phyloP scores from a whole-genome alignment of 1,140 invertebrate genomes.

The Lordiphosa collinella region DNA sequence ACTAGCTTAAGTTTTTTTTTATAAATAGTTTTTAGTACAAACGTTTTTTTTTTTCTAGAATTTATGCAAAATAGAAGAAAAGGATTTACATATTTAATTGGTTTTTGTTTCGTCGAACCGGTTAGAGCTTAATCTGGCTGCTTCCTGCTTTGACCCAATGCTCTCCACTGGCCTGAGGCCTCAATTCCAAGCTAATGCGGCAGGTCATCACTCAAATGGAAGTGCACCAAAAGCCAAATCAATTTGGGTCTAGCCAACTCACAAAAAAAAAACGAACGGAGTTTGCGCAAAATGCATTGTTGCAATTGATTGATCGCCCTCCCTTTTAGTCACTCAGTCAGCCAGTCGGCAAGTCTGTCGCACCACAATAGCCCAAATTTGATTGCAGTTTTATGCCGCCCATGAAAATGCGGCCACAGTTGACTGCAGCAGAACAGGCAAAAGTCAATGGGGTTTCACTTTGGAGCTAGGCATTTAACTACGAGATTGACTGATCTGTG shows the following conservation, averaged over 20 bases:
- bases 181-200: slow-evolving; percentile 26
- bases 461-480: slow-evolving; percentile 2
- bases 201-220: slow-evolving; percentile 14
- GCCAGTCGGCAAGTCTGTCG: slow-evolving; percentile 5
- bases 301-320: slow-evolving; percentile 18
- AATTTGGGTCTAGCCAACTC: slow-evolving; percentile 10
- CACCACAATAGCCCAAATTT: slow-evolving; percentile 30
- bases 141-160: slow-evolving; percentile 45
- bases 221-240: slow-evolving; percentile 22
- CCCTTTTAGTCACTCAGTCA: slow-evolving; percentile 3
- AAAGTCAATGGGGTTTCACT: slow-evolving; percentile 37
- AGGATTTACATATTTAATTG: slow-evolving; percentile 47
- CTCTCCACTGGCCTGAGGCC: too few relatives aligned
- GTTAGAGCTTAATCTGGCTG: not conserved
- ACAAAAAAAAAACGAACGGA: not conserved
- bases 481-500: not conserved
- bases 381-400: slow-evolving; percentile 48
- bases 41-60: slow-evolving; percentile 51
- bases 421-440: slow-evolving; percentile 16
- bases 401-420: slow-evolving; percentile 37
- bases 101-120: slow-evolving; percentile 4
- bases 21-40: slow-evolving; percentile 9
- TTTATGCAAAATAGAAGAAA: slow-evolving; percentile 40
- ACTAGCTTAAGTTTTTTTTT: slow-evolving; percentile 31
- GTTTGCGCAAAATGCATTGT: slow-evolving; percentile 31